phyloP scores from a whole-genome alignment of 2,113 vertebrate species.

The Martes martes region DNA sequence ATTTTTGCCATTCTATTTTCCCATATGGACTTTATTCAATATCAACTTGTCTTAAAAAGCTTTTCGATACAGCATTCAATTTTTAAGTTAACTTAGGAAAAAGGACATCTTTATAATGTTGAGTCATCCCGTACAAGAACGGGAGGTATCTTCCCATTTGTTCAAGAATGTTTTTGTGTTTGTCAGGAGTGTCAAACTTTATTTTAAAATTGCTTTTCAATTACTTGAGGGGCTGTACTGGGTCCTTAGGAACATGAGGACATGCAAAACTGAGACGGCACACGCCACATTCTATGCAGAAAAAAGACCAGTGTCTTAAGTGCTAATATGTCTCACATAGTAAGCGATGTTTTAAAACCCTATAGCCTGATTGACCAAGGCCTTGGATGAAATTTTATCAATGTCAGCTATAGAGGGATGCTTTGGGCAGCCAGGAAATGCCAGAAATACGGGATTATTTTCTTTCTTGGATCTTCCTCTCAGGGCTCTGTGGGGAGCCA shows the following conservation, averaged over 20 bases:
- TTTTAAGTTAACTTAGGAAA: not conserved
- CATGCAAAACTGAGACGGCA: not conserved
- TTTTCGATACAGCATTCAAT: not conserved
- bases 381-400: conserved; percentile 60
- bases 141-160: not conserved
- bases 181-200: not conserved
- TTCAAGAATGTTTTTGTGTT: not conserved
- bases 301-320: not conserved
- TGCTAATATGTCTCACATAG: not conserved
- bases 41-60: conserved; percentile 1
- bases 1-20: not conserved
- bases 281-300: not conserved
- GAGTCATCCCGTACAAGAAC: not conserved
- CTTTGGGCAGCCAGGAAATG: conserved; percentile 60
- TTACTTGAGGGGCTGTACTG: not conserved
- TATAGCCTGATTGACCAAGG: not conserved
- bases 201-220: conserved; percentile 41
- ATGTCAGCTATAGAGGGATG: conserved; percentile 43
- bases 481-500: conserved; percentile 50
- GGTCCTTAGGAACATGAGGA: not conserved
- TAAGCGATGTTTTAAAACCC: not conserved
- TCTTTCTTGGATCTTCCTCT: conserved; percentile 55
- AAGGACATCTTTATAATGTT: not conserved
- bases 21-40: not conserved
- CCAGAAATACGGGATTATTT: conserved; percentile 57